Evolutionary conservation across 2,888 invertebrate genomes (phyloP).

Genomic region (Hecatera dysodea): DNA sequence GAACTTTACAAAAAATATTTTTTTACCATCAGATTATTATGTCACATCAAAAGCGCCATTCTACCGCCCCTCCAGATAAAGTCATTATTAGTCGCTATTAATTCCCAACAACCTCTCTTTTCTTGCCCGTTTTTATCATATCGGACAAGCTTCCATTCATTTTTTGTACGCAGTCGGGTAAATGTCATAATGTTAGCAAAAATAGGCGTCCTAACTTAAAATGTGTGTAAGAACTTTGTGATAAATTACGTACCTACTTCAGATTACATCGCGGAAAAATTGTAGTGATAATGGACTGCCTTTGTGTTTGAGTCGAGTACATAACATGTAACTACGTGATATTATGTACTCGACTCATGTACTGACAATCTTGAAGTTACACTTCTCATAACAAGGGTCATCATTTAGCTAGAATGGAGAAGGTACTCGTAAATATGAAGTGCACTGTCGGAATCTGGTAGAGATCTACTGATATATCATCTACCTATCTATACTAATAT

Average conservation of each 20-base stretch:
- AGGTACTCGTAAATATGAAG: not conserved
- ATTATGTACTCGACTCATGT: no score
- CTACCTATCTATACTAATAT: no score
- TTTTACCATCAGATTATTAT: not conserved
- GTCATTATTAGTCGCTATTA: slow-evolving; percentile 82
- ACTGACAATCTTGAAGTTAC: not conserved
- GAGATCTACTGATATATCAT: no score
- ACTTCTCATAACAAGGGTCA: not conserved
- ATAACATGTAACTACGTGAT: not conserved
- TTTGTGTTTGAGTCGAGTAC: not conserved
- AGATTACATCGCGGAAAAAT: slow-evolving; percentile 22
- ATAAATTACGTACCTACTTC: slow-evolving; percentile 19
- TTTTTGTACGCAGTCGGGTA: slow-evolving; percentile 57
- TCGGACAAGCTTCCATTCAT: slow-evolving; percentile 26
- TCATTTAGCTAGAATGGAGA: not conserved
- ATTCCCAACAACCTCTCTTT: slow-evolving; percentile 68
- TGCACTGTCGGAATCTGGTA: not conserved
- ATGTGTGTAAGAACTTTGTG: slow-evolving; percentile 16
- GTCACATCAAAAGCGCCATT: slow-evolving; percentile 63
- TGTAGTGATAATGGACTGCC: slow-evolving; percentile 6
- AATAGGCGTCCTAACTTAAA: slow-evolving; percentile 9
- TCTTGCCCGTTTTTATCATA: slow-evolving; percentile 62
- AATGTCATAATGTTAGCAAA: slow-evolving; percentile 40
- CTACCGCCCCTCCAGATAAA: slow-evolving; percentile 68
- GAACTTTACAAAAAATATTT: no score